phyloP scores from a whole-genome alignment of 2,797 vertebrate genomes.

The Australoheros facetus region DNA sequence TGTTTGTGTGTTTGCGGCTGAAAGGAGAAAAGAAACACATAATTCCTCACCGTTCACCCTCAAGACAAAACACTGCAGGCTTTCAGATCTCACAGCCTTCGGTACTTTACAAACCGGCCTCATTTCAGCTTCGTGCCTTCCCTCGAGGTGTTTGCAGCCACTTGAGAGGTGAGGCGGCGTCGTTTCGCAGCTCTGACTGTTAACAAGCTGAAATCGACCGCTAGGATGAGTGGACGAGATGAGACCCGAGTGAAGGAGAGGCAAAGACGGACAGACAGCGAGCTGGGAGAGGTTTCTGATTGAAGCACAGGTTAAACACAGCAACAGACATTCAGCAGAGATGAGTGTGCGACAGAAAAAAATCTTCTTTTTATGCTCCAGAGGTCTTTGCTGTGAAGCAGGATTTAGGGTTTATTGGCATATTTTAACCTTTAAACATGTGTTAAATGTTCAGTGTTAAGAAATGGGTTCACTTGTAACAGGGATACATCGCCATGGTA shows the following conservation, averaged over 20 bases:
- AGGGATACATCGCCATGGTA: neutral
- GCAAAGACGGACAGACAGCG: neutral
- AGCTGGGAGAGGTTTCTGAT: neutral
- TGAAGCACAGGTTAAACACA: neutral
- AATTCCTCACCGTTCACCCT: constrained; percentile 3
- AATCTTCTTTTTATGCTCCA: neutral
- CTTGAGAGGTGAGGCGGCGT: neutral
- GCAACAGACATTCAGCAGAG: neutral
- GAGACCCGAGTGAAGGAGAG: neutral
- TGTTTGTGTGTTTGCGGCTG: constrained; percentile 12
- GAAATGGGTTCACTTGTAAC: neutral
- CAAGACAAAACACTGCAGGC: constrained; percentile 11
- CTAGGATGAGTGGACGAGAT: neutral
- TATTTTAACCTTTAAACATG: neutral
- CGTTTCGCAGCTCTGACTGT: neutral
- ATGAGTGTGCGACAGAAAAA: neutral
- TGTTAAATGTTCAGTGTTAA: neutral
- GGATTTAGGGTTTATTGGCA: neutral
- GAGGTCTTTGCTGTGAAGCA: neutral
- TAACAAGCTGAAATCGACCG: constrained; percentile 2
- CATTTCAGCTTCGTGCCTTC: constrained; percentile 14
- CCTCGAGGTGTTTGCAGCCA: constrained; percentile 3
- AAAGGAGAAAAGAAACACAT: neutral
- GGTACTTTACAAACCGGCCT: constrained; percentile 7
- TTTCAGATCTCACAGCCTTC: neutral